Evolutionary conservation across 1,140 invertebrate species (phyloP), one percentile per base, ranked within the genome.

Genomic region (Sitobion miscanthi): DNA sequence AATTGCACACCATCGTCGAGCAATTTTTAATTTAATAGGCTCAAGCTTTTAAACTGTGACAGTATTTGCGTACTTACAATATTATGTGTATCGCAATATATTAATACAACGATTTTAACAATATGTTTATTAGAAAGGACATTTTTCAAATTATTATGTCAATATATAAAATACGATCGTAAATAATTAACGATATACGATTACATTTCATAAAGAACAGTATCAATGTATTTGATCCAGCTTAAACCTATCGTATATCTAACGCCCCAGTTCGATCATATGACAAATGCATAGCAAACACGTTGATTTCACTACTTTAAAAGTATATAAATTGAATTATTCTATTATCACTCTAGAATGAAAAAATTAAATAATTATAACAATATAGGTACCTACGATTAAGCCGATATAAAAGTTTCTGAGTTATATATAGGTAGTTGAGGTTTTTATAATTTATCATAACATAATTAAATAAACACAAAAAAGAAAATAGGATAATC

Each of bases 131-230:
- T 35, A 54, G 49, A 88, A 88, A 88, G 17, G 6, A 88, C 49
- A 21, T 23, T 35, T 54, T 54, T 88, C 17, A 88, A 54, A 88
- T 88, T 21, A 54, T 88, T 23, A 54, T 35, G n/a, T 23, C 38
- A n/a, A 88, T 88, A 47, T 2, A 88, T 49, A 52, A 49, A 88
- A 88, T 88, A 54, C 8, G 8, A 54, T n/a, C n/a, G 49, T n/a
- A 49, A 49, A 30, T 54, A 38, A 88, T 87, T 47, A 49, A 25
- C 21, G 49, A 38, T 54, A 88, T 88, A 30, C 47, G 30, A 88
- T 88, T 88, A 88, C n/a, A 88, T 54, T 88, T 54, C 87, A 38
- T 88, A n/a, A 86, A 52, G 87, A 23, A 88, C n/a, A 49, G 30
- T 88, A 88, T 52, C 47, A 54, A 88, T 23, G 54, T 35, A 88